Evolutionary conservation across 2,113 vertebrate species (phyloP).

Genomic region (Alces alces): DNA sequence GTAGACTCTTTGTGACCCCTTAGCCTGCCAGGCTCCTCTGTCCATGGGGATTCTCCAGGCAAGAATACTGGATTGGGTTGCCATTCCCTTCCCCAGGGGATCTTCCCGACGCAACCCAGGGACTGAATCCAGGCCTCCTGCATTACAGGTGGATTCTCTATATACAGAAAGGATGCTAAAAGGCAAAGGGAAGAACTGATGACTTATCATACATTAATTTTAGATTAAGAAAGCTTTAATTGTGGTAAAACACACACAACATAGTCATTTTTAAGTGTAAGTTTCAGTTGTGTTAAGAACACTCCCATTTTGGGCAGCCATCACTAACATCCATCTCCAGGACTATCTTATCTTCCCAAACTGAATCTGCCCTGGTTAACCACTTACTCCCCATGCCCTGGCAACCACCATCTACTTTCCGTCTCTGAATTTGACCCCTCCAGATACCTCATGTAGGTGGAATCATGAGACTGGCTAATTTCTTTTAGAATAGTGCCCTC

Average conservation of each 20-base stretch:
- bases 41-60: background rate
- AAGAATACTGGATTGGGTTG: background rate
- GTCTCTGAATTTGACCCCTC: background rate
- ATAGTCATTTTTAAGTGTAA: background rate
- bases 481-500: background rate
- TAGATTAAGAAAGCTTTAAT: background rate
- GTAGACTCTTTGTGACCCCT: background rate
- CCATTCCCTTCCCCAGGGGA: background rate
- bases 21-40: background rate
- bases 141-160: background rate
- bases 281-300: no score
- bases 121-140: background rate
- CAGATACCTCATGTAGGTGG: rapidly evolving
- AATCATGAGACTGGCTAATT: background rate
- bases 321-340: no score
- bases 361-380: background rate
- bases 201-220: background rate
- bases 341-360: background rate
- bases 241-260: background rate
- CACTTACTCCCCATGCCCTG: rapidly evolving
- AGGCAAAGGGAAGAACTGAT: background rate
- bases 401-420: background rate
- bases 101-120: background rate
- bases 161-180: background rate
- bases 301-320: rapidly evolving